These are phyloP conservation scores for Eolophus roseicapilla DNA, from an alignment of 2,113 vertebrate species.

Conservation along the genomic window DNA sequence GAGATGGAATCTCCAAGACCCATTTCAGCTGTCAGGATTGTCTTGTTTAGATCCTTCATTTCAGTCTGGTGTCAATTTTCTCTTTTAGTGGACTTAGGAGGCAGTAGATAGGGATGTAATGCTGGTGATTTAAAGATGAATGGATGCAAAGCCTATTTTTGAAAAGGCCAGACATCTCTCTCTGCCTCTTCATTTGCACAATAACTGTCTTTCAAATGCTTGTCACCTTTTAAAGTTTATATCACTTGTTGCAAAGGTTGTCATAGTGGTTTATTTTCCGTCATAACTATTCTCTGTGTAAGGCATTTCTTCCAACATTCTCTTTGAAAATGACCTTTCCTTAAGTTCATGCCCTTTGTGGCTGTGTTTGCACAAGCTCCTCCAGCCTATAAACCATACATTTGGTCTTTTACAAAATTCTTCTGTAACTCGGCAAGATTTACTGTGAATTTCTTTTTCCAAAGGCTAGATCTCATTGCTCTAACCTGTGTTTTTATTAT, in stretches of 20 bases:
- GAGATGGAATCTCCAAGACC: slow-evolving; percentile 3
- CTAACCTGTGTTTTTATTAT: background rate
- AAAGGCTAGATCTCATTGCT: background rate
- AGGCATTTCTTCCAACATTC: slow-evolving; percentile 28
- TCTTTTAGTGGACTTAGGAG: slow-evolving; percentile 21
- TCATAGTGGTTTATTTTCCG: slow-evolving; percentile 48
- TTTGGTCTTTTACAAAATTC: background rate
- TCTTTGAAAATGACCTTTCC: slow-evolving; percentile 47
- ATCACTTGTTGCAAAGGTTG: slow-evolving; percentile 46
- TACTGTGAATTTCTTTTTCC: background rate
- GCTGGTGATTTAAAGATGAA: background rate
- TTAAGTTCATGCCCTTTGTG: slow-evolving; percentile 36
- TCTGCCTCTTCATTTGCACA: slow-evolving; percentile 22
- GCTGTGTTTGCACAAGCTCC: background rate
- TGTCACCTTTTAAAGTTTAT: slow-evolving; percentile 57
- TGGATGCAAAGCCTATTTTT: slow-evolving; percentile 34
- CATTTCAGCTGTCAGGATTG: slow-evolving; percentile 12
- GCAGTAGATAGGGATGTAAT: background rate
- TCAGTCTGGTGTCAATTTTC: slow-evolving; percentile 26
- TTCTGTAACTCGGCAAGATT: background rate
- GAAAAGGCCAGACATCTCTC: slow-evolving; percentile 51
- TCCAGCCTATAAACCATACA: background rate
- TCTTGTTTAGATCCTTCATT: slow-evolving; percentile 24
- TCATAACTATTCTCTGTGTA: background rate
- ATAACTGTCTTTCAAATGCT: slow-evolving; percentile 53